Conservation (phyloP, 2,113 vertebrate genomes). For the Gyps fulvus region DNA sequence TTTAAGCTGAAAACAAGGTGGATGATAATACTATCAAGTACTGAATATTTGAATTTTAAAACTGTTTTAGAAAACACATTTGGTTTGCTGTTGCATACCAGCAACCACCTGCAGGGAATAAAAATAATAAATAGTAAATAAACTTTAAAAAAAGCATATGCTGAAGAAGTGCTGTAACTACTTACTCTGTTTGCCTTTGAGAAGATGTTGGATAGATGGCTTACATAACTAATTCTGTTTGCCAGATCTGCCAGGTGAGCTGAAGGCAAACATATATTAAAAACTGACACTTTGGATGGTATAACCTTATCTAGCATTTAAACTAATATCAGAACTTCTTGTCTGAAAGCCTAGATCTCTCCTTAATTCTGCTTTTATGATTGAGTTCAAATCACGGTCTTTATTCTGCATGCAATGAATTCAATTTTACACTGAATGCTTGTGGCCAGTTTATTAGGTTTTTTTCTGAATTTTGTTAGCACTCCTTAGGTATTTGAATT, state of each 20-base stretch:
- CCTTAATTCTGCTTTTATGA: background rate
- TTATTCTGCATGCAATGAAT: background rate
- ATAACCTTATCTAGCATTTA: background rate
- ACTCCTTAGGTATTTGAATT: background rate
- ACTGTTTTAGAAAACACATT: background rate
- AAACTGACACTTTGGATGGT: background rate
- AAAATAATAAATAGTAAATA: background rate
- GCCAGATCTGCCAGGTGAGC: background rate
- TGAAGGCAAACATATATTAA: background rate
- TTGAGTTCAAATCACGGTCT: background rate
- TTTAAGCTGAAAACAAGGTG: background rate
- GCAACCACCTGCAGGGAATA: background rate
- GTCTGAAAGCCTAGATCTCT: background rate
- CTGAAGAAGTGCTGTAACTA: background rate
- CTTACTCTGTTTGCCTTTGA: background rate
- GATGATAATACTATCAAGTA: background rate
- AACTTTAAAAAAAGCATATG: background rate
- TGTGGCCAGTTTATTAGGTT: background rate
- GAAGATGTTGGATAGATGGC: background rate
- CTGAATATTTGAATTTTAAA: background rate
- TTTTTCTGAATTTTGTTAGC: background rate
- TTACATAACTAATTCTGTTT: background rate
- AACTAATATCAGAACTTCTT: background rate
- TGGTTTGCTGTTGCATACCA: background rate
- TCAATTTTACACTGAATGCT: background rate